phyloP scores from a whole-genome alignment of 2,888 invertebrate species.

The Agrochola macilenta region DNA sequence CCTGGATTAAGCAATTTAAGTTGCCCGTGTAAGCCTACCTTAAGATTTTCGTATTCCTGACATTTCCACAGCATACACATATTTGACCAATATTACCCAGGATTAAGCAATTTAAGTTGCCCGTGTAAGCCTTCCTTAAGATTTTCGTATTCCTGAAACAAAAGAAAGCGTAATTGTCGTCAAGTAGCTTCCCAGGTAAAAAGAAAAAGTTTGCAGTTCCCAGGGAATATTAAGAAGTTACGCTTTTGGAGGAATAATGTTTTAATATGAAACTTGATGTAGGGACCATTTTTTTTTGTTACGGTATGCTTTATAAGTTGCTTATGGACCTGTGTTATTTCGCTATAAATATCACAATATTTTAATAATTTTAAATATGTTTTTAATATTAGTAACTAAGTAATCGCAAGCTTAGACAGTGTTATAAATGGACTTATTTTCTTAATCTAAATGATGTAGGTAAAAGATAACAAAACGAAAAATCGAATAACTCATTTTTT shows the following conservation, averaged over 20 bases:
- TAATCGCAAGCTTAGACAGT: too few relatives aligned
- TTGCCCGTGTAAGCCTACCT: not conserved
- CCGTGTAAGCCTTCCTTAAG: not conserved
- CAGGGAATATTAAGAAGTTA: constrained; percentile 10
- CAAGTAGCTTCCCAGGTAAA: constrained; percentile 6
- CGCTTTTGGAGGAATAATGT: not conserved
- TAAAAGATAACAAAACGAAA: too few relatives aligned
- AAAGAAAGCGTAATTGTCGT: constrained; percentile 20
- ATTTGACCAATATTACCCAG: not conserved
- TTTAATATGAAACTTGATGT: constrained; percentile 9
- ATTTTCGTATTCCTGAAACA: constrained; percentile 16
- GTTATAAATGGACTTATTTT: too few relatives aligned
- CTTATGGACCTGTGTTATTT: not conserved
- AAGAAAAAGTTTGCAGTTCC: constrained; percentile 21
- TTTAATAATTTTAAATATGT: not conserved
- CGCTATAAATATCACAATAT: too few relatives aligned
- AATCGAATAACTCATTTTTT: too few relatives aligned
- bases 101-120: not conserved
- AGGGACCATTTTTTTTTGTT: too few relatives aligned
- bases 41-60: not conserved
- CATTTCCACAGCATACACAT: too few relatives aligned
- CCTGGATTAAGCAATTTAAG: not conserved
- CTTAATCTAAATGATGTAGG: too few relatives aligned
- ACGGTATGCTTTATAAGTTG: not conserved
- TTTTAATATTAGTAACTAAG: too few relatives aligned